Evolutionary conservation across 2,888 invertebrate species (phyloP), one percentile per base, ranked within the genome.

Genomic region (Pocota personata): DNA sequence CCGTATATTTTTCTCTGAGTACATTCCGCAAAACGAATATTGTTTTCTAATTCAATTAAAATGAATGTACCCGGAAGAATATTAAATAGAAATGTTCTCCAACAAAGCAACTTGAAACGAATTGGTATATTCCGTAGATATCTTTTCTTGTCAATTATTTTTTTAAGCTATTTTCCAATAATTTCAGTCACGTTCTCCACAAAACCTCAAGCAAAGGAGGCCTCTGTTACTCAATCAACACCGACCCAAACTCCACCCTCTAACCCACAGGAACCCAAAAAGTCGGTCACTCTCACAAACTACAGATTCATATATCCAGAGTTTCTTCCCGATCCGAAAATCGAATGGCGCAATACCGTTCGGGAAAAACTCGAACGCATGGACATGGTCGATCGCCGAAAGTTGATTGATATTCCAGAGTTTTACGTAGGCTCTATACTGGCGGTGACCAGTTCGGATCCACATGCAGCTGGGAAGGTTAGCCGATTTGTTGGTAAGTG

Each of bases 341-440:
- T 95, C 1, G 93, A 95, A 89, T 95, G 95, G 93, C 94, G 99
- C 78, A 98, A 99, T 92, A 90, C 93, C 8, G 92, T 98, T 0
- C 93, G 96, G 72, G 99, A 99, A 91, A 97, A 96, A 91, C 92
- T 99, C 14, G 99, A 99, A 91, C 94, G 99, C 80, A 93, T 94
- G 83, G 99, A 99, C 91, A 99, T 99, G 99, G 91, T 99, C 32
- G 95, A 95, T 78, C 94, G 99, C 77, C 90, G 92, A 0, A 89
- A 89, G 3, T 94, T 96, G 84, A 94, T 99, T 87, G 96, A 97
- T 90, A 96, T 99, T 87, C 99, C 99, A 0, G 99, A 99, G 92
- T 99, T 99, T 93, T 99, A 99, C 94, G 98, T 99, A 89, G 99
- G 98, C 12, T 97, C 97, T 30, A 95, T 99, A 80, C 89, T 99